These are phyloP conservation scores for Avahi laniger DNA, from an alignment of 2,797 vertebrate species.

Conservation along the genomic window DNA sequence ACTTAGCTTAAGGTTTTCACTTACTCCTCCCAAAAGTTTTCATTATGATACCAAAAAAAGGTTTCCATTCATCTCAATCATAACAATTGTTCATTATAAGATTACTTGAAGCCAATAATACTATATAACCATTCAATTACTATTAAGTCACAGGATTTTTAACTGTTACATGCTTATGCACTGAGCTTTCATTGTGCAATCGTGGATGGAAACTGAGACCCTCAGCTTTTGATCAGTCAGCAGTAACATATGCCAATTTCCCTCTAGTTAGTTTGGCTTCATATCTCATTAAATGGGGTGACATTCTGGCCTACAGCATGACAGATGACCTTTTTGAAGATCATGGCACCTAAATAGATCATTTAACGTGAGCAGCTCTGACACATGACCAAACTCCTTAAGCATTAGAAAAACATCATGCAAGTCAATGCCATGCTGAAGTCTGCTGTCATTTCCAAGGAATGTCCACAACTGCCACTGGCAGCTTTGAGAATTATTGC, in stretches of 20 bases:
- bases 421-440: constrained; percentile 77
- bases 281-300: constrained; percentile 79
- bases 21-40: not conserved
- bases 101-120: not conserved
- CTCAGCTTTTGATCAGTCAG: constrained; percentile 28
- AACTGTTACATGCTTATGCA: not conserved
- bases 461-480: constrained; percentile 60
- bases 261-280: constrained; percentile 73
- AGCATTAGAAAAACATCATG: constrained; percentile 63
- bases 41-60: not conserved
- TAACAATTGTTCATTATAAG: not conserved
- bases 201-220: not conserved
- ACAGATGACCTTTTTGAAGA: constrained; percentile 87
- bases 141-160: not conserved
- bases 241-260: constrained; percentile 48
- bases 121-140: not conserved
- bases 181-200: not conserved
- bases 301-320: constrained; percentile 76
- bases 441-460: constrained; percentile 76
- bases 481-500: constrained; percentile 71
- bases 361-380: constrained; percentile 77
- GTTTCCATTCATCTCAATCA: not conserved
- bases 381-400: constrained; percentile 82
- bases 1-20: not conserved
- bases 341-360: constrained; percentile 79